Conservation (phyloP, 2,797 vertebrate genomes). For the Myotis daubentonii region DNA sequence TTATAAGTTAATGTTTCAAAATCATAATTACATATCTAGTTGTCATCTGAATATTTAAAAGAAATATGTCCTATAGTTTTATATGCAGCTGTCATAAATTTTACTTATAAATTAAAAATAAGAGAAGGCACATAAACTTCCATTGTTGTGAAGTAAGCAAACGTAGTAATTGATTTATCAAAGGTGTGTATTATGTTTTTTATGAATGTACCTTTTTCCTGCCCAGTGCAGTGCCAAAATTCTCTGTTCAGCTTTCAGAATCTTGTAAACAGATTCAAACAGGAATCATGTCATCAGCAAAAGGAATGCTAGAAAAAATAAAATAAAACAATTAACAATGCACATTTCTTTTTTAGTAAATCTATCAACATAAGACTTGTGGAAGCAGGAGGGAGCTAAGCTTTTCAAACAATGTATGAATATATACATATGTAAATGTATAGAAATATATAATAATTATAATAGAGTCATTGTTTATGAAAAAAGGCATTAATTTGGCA, state of each 20-base stretch:
- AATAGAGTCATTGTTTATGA: background rate
- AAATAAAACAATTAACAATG: slow-evolving; percentile 59
- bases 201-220: slow-evolving; percentile 75
- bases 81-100: background rate
- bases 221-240: slow-evolving; percentile 73
- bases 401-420: slow-evolving; percentile 36
- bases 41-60: slow-evolving; percentile 6
- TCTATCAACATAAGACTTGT: background rate
- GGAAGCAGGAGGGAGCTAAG: background rate
- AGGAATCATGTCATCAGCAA: slow-evolving; percentile 81
- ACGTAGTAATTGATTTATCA: background rate
- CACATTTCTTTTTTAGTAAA: background rate
- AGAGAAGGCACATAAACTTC: background rate
- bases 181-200: background rate
- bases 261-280: slow-evolving; percentile 84
- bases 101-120: slow-evolving; percentile 46
- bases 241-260: slow-evolving; percentile 76
- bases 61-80: background rate
- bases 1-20: slow-evolving; percentile 37
- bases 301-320: slow-evolving; percentile 80
- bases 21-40: slow-evolving; percentile 44
- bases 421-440: background rate
- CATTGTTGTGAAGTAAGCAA: background rate
- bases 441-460: background rate
- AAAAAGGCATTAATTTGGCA: slow-evolving; percentile 28